Evolutionary conservation across 2,888 invertebrate genomes (phyloP), one percentile per base, ranked within the genome.

Genomic region (Nomada fucata): DNA sequence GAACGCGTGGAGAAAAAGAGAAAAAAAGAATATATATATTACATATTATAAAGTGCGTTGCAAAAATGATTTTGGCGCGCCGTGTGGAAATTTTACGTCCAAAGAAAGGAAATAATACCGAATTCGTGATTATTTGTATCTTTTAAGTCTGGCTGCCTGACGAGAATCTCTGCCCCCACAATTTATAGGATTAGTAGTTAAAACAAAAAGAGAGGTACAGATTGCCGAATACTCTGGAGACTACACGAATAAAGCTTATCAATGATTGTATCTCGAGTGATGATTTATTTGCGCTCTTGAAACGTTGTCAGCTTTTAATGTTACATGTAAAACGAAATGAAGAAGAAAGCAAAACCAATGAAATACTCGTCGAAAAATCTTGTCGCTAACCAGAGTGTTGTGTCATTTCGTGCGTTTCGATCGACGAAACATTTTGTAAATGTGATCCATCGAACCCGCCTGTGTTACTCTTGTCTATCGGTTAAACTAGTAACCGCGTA

Each of bases 201-300:
- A 90, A 36, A 36, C 36, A 36, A 36, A 7, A 7, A 90, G 91
- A 72, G 15, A 81, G 81, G 89, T 90, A 90, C 84, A 87, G 90
- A 90, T 91, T 91, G 90, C 86, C 90, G 88, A 91, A 91, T 92
- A 91, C 91, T 91, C 91, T 90, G 90, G 89, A 90, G 90, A 90
- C 89, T 90, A 91, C 89, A 92, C 89, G 88, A 92, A 92, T 92
- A 92, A 92, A 91, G 91, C 91, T 92, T 92, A 91, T 91, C 92
- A 92, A 92, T 92, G 89, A 92, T 92, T 92, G 91, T 92, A 92
- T 82, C 83, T 68, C 71, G 79, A 81, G 82, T 88, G 74, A 64
- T 78, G 74, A 65, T 85, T 85, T 76, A 78, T 81, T 83, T 81
- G 42, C 63, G 74, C 60, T 83, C 20, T 76, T 29, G 64, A 73